Percentiles rank a stretch among this genome's conserved stretches.
Conservation (phyloP, 2,888 invertebrate species). For the Poecilus cupreus region DNA sequence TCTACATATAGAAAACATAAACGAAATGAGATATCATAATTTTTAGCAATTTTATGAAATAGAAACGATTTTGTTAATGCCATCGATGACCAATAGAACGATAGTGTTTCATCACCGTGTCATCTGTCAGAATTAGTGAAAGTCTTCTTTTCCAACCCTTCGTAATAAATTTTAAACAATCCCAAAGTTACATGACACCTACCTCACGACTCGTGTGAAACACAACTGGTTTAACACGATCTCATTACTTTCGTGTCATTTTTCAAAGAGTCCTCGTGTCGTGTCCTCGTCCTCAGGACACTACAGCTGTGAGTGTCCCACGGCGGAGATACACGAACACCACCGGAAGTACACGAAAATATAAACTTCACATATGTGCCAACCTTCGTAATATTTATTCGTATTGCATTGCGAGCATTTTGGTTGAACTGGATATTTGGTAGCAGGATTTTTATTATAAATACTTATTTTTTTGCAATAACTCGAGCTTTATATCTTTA, state of each 20-base stretch:
- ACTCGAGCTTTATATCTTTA: too few relatives aligned
- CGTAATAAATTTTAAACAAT: not conserved
- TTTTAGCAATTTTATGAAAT: too few relatives aligned
- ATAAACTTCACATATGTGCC: not conserved
- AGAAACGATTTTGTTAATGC: too few relatives aligned
- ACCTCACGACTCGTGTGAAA: constrained; percentile 2
- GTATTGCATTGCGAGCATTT: too few relatives aligned
- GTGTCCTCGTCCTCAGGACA: constrained; percentile 14
- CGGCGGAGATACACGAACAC: not conserved
- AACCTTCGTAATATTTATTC: not conserved
- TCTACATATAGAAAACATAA: too few relatives aligned
- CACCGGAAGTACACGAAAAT: not conserved
- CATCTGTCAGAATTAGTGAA: not conserved
- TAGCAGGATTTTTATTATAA: too few relatives aligned
- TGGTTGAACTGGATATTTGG: too few relatives aligned
- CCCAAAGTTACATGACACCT: not conserved
- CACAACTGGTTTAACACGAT: constrained; percentile 38
- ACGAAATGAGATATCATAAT: too few relatives aligned
- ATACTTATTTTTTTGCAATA: too few relatives aligned
- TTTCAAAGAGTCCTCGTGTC: constrained; percentile 33
- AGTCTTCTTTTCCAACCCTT: not conserved
- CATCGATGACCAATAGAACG: not conserved
- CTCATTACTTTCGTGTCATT: constrained; percentile 39
- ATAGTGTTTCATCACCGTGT: not conserved
- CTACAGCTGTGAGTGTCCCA: not conserved